phyloP scores from a whole-genome alignment of 92 coral and sea anemone genomes.

The Bergia sp. region DNA sequence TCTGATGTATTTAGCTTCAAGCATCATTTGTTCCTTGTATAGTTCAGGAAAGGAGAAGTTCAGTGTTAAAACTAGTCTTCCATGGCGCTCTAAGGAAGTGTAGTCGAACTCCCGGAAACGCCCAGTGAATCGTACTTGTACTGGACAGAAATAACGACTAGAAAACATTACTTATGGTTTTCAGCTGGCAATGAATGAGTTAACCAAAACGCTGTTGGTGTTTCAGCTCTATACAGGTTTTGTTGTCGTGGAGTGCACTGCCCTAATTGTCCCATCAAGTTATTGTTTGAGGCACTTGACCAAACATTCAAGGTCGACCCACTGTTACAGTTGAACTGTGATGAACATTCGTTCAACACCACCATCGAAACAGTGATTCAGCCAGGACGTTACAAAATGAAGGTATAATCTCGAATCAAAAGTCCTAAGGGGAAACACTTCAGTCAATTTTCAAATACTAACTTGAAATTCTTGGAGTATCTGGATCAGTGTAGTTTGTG shows the following conservation, averaged over 20 bases:
- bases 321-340: constrained; percentile 58
- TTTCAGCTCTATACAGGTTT: constrained; percentile 37
- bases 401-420: constrained; percentile 24
- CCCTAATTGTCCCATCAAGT: constrained; percentile 43
- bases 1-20: too few species aligned
- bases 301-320: constrained; percentile 56
- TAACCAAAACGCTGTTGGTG: background rate
- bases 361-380: constrained; percentile 53
- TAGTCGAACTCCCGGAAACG: too few species aligned
- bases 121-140: too few species aligned
- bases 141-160: too few species aligned
- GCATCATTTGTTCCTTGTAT: too few species aligned
- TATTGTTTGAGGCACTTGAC: constrained; percentile 51
- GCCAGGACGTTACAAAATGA: constrained; percentile 54
- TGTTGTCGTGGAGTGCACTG: constrained; percentile 75
- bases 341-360: constrained; percentile 40
- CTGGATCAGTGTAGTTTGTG: background rate
- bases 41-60: too few species aligned
- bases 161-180: too few species aligned
- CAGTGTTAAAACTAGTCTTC: too few species aligned
- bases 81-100: too few species aligned
- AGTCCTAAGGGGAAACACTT: too few species aligned
- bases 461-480: background rate
- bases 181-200: too few species aligned
- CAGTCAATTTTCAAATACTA: background rate